Percentiles rank a stretch among this genome's conserved stretches.
phyloP scores from a whole-genome alignment of 2,113 vertebrate species.

The Megaceryle maxima region DNA sequence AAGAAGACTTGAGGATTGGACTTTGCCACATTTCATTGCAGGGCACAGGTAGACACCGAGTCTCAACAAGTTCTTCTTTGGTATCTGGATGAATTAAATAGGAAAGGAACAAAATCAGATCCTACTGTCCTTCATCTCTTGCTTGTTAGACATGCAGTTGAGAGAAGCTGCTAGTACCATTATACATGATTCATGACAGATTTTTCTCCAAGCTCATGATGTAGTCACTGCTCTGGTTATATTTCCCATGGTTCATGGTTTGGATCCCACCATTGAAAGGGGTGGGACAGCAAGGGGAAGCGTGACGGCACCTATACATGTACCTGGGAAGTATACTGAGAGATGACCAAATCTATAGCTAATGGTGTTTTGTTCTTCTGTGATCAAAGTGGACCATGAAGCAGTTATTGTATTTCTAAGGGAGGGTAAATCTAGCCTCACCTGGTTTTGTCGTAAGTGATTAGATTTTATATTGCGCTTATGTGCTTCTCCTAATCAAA shows the following conservation, averaged over 20 bases:
- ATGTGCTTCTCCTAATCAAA: slow-evolving; percentile 27
- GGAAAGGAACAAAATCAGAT: background rate
- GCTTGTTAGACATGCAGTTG: background rate
- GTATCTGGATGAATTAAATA: background rate
- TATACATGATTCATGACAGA: fast-evolving
- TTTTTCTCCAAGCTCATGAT: background rate
- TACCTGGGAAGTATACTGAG: background rate
- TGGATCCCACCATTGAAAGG: fast-evolving
- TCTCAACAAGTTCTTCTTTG: background rate
- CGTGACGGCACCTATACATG: background rate
- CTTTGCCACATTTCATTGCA: background rate
- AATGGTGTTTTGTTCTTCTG: background rate
- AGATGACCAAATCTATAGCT: background rate
- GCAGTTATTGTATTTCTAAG: background rate
- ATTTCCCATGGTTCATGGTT: fast-evolving
- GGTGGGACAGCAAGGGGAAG: background rate
- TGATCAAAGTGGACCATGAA: background rate
- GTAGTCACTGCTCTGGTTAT: background rate
- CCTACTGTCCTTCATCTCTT: background rate
- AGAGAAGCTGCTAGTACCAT: background rate
- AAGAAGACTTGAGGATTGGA: background rate
- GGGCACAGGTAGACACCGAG: background rate
- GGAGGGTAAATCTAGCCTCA: background rate
- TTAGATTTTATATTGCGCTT: background rate
- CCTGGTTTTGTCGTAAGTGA: background rate